A percentile compares a stretch with the other conserved stretches of the same genome.
These are phyloP conservation scores for Escarpia spicata DNA, from an alignment of 2,888 invertebrate species.

Conservation along the genomic window DNA sequence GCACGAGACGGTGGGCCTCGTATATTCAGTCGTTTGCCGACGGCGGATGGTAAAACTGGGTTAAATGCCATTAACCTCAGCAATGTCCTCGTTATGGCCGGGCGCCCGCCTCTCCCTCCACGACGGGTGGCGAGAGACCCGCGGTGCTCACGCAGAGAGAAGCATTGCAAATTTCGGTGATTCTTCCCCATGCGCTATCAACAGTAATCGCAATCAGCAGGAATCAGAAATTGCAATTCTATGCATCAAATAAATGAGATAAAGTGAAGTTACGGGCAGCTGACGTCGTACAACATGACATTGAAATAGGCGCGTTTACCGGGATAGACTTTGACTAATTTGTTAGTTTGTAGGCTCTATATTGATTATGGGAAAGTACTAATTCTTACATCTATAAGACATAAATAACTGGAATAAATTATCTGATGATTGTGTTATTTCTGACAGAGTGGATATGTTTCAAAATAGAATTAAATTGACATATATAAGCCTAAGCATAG, in stretches of 20 bases:
- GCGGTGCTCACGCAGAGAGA: background rate
- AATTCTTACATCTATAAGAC: no score
- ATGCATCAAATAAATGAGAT: background rate
- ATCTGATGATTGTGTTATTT: no score
- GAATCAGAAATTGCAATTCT: background rate
- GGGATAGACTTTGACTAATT: background rate
- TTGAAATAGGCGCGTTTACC: background rate
- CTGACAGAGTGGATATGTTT: no score
- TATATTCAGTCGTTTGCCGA: background rate
- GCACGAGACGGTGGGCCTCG: background rate
- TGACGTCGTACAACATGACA: background rate
- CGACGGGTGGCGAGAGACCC: background rate
- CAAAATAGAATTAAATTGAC: no score
- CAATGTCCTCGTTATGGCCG: background rate
- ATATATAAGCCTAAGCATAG: no score
- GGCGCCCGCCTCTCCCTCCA: background rate
- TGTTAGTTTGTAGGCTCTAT: no score
- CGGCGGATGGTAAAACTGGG: background rate
- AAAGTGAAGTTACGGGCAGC: background rate
- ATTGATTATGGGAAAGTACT: no score
- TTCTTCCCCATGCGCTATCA: background rate
- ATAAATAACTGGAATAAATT: no score
- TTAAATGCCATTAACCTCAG: constrained; percentile 12
- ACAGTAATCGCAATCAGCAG: background rate
- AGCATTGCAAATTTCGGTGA: background rate